A percentile compares a stretch with the other conserved stretches of the same genome.
Evolutionary conservation across 2,797 vertebrate species (phyloP).

Genomic region (Psittacula echo): DNA sequence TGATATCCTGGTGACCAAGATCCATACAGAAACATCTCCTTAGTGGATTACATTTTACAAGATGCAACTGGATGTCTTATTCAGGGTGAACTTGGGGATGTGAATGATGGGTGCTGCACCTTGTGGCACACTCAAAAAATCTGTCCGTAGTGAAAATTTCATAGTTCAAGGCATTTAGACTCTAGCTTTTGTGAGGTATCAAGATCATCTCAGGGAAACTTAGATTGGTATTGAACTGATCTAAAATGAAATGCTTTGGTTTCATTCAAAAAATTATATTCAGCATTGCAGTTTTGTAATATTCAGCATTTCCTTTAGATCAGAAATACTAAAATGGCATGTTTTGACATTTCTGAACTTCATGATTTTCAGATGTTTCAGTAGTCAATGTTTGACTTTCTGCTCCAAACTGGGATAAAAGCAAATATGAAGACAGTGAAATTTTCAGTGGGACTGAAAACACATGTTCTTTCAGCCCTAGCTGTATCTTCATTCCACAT

Average conservation of each 20-base stretch:
- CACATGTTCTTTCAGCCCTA: conserved; percentile 54
- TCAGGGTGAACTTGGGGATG: not conserved
- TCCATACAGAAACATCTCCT: not conserved
- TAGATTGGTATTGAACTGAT: not conserved
- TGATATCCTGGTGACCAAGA: not conserved
- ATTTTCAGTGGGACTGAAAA: conserved; percentile 65
- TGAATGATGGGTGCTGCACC: rapidly evolving
- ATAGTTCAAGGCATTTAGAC: not conserved
- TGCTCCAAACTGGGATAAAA: conserved; percentile 58
- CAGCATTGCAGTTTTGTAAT: conserved; percentile 32
- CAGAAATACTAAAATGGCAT: conserved; percentile 43
- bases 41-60: not conserved
- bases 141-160: not conserved
- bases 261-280: conserved; percentile 35
- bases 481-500: conserved; percentile 21
- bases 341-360: conserved; percentile 65
- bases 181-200: not conserved
- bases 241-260: conserved; percentile 6
- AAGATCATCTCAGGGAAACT: not conserved
- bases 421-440: conserved; percentile 49
- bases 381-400: conserved; percentile 42
- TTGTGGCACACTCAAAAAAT: not conserved
- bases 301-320: conserved; percentile 51
- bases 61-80: not conserved
- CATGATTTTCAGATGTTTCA: conserved; percentile 57